Conservation (phyloP, 1,140 invertebrate species). For the Hycleus phaleratus region DNA sequence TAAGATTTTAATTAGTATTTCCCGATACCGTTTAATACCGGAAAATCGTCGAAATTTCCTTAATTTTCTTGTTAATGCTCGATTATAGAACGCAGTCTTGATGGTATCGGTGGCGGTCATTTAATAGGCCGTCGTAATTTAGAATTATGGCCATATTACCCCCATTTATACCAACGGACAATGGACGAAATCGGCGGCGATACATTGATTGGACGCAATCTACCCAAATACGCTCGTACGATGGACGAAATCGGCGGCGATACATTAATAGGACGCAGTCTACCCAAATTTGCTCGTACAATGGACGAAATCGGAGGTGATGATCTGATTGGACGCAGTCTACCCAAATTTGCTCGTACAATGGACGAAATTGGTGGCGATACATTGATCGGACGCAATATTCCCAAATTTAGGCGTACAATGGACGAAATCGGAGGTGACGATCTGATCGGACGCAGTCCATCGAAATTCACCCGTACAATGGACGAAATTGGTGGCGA, state of each 20-base stretch:
- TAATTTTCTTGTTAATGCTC: not conserved
- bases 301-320: slow-evolving; percentile 16
- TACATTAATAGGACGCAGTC: slow-evolving; percentile 5
- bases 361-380: slow-evolving; percentile 19
- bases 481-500: slow-evolving; percentile 18
- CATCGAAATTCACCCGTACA: not conserved
- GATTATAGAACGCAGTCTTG: slow-evolving; percentile 1
- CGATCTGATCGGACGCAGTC: slow-evolving; percentile 11
- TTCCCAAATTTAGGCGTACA: slow-evolving; percentile 13
- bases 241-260: slow-evolving; percentile 20
- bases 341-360: not conserved
- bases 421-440: slow-evolving; percentile 10
- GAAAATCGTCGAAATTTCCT: not conserved
- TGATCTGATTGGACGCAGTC: not conserved
- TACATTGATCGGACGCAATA: slow-evolving; percentile 5
- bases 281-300: too few relatives aligned
- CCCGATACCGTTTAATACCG: too few relatives aligned
- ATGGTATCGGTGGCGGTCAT: slow-evolving; percentile 2
- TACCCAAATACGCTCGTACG: not conserved
- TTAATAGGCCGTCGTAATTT: not conserved
- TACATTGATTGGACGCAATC: not conserved
- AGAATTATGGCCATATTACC: not conserved
- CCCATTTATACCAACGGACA: not conserved
- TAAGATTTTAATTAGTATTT: too few relatives aligned
- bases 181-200: slow-evolving; percentile 20